Base-by-base conservation (phyloP, 2,113 vertebrate genomes). In the Genyomyrus donnyi region DNA sequence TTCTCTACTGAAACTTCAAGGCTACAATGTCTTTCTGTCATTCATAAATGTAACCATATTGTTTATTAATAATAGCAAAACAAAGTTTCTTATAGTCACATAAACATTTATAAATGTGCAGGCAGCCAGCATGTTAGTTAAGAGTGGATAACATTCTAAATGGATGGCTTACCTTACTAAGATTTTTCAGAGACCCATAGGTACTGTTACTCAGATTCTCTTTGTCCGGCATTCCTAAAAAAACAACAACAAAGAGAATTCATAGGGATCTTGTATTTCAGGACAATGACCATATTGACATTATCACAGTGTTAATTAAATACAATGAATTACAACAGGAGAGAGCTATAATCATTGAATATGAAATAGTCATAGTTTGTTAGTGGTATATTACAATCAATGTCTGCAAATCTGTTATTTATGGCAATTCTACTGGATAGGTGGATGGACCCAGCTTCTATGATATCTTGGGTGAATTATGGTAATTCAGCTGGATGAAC, bases 211-310 rank as follows among this genome's bases (percentile, higher is more conserved):
- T 97, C 93, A 98, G 96, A 91, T 96, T 96, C 83, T 99, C 98
- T 95, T 98, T 99, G 94, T 98, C 97, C 62, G 97, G 96, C 95
- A 98, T 96, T 94, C 97, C 98, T 99, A 91, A 49, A 85, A 15
- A 42, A 74, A 15, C 56, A 88, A 45, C 13, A 62, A n/a, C 13
- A 50, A 35, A 87, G 8, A 21, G 50, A 31, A 46, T 11, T 70
- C 17, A 86, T 5, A 87, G 15, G 42, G 6, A 35, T 62, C 49
- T 85, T 24, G 58, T 88, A 80, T 58, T 62, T 90, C 24, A 31
- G 39, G 31, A 70, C 15, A 87, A 70, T 15, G 21, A 7, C 31
- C 83, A 89, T n/a, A 19, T 39, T 15, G 42, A 31, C 58, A 74
- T 48, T 42, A 88, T 88, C 24, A 45, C 17, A 88, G n/a, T 86